phyloP scores from a whole-genome alignment of 2,888 invertebrate genomes.

The Rhagonycha fulva region DNA sequence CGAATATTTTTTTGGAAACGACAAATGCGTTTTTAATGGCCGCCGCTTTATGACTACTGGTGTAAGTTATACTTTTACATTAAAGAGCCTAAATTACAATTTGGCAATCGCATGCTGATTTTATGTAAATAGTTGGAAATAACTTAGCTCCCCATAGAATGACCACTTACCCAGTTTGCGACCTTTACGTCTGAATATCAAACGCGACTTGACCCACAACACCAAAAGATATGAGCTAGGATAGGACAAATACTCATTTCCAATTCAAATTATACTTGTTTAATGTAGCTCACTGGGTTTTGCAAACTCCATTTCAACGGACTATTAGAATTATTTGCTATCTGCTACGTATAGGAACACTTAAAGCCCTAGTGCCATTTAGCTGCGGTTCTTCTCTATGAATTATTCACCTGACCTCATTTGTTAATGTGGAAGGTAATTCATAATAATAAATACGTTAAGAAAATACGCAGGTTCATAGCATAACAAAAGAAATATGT shows the following conservation, averaged over 20 bases:
- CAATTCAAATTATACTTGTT: constrained; percentile 40
- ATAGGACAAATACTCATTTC: constrained; percentile 35
- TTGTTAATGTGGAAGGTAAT: background rate
- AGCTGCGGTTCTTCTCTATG: background rate
- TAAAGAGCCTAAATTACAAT: constrained; percentile 20
- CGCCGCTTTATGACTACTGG: background rate
- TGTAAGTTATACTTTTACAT: constrained; percentile 13
- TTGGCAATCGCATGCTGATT: constrained; percentile 26
- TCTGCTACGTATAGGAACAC: background rate
- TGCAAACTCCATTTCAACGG: constrained; percentile 15
- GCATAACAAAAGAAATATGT: background rate
- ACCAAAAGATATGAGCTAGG: constrained; percentile 38
- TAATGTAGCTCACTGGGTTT: constrained; percentile 35
- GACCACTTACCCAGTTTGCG: constrained; percentile 27
- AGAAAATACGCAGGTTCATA: background rate
- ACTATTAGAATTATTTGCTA: background rate
- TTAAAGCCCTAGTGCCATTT: background rate
- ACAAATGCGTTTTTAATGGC: constrained; percentile 29
- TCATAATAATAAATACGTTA: background rate
- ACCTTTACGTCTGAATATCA: constrained; percentile 36
- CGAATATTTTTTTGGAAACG: background rate
- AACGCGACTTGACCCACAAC: constrained; percentile 39
- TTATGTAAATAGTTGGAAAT: constrained; percentile 31
- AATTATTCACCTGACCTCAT: constrained; percentile 2
- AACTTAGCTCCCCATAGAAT: constrained; percentile 20